Evolutionary conservation across 2,888 invertebrate species (phyloP), one percentile per base, ranked within the genome.

Genomic region (Eustalomyia histrio): DNA sequence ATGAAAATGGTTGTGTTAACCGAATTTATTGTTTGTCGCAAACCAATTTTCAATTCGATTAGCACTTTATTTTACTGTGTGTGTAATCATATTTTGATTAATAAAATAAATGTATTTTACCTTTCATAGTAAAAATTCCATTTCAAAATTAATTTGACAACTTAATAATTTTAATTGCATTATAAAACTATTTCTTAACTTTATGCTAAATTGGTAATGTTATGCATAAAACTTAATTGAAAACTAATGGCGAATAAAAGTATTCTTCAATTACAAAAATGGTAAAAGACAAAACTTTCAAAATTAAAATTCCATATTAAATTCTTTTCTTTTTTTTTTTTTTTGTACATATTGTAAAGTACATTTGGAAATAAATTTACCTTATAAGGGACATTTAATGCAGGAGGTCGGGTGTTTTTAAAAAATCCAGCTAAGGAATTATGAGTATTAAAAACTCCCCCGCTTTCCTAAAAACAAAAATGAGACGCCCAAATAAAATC

Each of bases 401-500:
- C 6, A 12, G 43, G 43, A 47, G 14, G 39, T 12, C 39, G 43
- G n/a, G 35, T 21, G 24, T 21, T 43, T 61, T 57, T 60, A 52
- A 67, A 57, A 71, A n/a, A 64, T 57, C 17, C 39, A 71, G 10
- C 52, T 55, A 65, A 65, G 17, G 24, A 63, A 53, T 53, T 55
- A 58, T 35, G 17, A 39, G 29, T 33, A 57, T 16, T 17, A 57
- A n/a, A 58, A 78, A 78, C 74, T 78, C 81, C 81, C 73, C 81
- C 60, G 74, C 52, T 67, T 68, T 52, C 57, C 60, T 39, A 43
- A 47, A 12, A 17, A 18, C 39, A 55, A 21, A 33, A 68, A 53
- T 69, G 74, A 74, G 79, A 82, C 81, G 79, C 79, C 80, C 76
- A 71, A 76, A 61, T 68, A 50, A 79, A 79, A 79, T 73, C 78